Conservation (phyloP, 2,797 vertebrate genomes). For the Acridotheres tristis region DNA sequence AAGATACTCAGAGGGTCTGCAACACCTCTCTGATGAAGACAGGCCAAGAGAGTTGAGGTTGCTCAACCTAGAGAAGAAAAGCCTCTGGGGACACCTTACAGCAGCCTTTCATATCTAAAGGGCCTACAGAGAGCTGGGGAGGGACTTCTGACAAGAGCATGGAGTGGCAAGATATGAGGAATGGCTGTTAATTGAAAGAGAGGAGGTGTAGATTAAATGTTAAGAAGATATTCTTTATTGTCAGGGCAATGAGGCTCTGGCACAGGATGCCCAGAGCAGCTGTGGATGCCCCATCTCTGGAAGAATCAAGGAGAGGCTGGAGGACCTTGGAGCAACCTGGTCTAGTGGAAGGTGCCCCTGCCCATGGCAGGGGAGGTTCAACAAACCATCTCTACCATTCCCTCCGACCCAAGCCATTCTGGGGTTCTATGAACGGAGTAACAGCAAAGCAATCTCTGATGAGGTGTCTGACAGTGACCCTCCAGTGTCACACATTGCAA, state of each 20-base stretch:
- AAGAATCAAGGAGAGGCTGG: neutral
- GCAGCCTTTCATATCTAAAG: neutral
- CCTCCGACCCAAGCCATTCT: neutral
- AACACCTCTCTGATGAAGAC: neutral
- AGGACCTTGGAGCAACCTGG: neutral
- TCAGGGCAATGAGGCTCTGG: neutral
- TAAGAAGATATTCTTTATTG: too few species aligned
- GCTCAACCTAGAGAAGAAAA: neutral
- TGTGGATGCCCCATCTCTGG: neutral
- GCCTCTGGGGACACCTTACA: neutral
- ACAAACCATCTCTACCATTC: neutral
- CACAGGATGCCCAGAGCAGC: neutral
- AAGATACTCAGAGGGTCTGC: neutral
- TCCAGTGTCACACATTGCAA: neutral
- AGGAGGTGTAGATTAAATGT: neutral
- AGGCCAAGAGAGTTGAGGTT: neutral
- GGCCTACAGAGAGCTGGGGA: neutral
- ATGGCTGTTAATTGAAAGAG: too few species aligned
- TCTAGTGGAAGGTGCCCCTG: neutral
- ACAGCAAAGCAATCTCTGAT: neutral
- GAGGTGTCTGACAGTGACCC: neutral
- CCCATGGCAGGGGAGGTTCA: too few species aligned
- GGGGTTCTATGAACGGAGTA: neutral
- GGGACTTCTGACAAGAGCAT: neutral
- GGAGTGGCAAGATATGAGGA: neutral